phyloP scores from a whole-genome alignment of 1,140 invertebrate species.

The Lordiphosa stackelbergi region DNA sequence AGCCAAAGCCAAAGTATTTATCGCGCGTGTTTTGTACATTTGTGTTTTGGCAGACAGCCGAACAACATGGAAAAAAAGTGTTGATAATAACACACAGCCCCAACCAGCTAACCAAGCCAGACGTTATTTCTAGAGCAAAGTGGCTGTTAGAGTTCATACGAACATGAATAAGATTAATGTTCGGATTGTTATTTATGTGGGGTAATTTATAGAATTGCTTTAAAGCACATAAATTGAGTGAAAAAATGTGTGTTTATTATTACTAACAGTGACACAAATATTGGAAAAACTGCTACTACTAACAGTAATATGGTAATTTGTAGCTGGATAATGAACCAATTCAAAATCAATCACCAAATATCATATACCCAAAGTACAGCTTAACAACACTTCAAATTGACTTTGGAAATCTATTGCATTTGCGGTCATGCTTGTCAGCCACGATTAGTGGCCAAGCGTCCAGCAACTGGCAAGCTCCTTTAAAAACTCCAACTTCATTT shows the following conservation, averaged over 20 bases:
- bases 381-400: constrained; percentile 53
- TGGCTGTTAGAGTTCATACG: background rate
- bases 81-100: constrained; percentile 3
- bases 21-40: background rate
- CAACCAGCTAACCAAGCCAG: background rate
- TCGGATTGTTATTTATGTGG: constrained; percentile 14
- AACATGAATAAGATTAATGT: constrained; percentile 13
- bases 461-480: constrained; percentile 46
- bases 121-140: constrained; percentile 13
- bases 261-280: too few relatives aligned
- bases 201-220: constrained; percentile 4
- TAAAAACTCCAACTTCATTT: constrained; percentile 54
- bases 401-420: constrained; percentile 45
- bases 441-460: constrained; percentile 50
- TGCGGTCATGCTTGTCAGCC: constrained; percentile 56
- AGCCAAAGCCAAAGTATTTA: constrained; percentile 15
- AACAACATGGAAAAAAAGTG: background rate
- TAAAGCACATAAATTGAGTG: background rate
- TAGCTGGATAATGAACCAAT: too few relatives aligned
- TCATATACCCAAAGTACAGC: constrained; percentile 37
- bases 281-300: too few relatives aligned
- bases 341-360: constrained; percentile 16
- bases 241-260: background rate
- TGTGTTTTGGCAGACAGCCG: background rate
- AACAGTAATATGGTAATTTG: too few relatives aligned